Percentiles rank a stretch among this genome's conserved stretches.
Conservation (phyloP, 2,113 vertebrate genomes). For the Patagioenas fasciata region DNA sequence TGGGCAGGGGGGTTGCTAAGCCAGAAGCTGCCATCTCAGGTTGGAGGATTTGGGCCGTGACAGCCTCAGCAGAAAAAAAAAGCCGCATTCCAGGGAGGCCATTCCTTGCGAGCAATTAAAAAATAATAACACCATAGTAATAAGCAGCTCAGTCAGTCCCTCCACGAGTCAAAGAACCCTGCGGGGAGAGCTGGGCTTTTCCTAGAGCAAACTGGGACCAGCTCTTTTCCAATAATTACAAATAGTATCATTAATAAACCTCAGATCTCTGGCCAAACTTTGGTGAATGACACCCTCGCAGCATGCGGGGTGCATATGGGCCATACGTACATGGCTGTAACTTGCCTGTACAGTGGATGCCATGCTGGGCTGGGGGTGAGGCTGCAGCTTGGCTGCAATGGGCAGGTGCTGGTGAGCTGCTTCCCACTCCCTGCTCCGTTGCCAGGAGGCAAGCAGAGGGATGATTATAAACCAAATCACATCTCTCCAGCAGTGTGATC, state of each 20-base stretch:
- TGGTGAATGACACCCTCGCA: background rate
- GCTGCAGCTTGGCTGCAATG: background rate
- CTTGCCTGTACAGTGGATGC: background rate
- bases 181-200: background rate
- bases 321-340: background rate
- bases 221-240: background rate
- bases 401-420: background rate
- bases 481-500: slow-evolving; percentile 33
- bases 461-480: background rate
- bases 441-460: background rate
- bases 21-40: background rate
- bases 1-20: background rate
- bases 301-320: background rate
- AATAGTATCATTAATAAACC: background rate
- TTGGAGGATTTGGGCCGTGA: background rate
- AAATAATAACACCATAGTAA: background rate
- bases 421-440: background rate
- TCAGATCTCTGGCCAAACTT: background rate
- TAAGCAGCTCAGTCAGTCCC: slow-evolving; percentile 1
- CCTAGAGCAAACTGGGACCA: background rate
- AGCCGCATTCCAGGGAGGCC: background rate
- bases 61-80: background rate
- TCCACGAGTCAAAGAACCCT: background rate
- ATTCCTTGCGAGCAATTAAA: slow-evolving; percentile 19
- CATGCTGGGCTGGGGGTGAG: background rate